These are phyloP conservation scores for Neria commutata DNA, from an alignment of 2,888 invertebrate species.

Conservation along the genomic window DNA sequence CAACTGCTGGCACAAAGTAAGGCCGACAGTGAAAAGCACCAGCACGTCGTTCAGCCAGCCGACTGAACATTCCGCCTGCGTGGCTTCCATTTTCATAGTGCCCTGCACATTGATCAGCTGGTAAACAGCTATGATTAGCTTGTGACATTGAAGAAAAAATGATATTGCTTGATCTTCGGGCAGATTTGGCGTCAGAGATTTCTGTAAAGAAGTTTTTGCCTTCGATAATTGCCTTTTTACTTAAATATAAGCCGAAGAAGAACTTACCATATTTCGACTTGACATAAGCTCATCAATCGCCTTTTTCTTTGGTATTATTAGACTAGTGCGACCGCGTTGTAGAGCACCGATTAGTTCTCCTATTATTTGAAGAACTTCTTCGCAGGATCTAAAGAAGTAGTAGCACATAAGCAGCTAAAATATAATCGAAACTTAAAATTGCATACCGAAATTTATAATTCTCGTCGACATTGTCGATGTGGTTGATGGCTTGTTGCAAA, in stretches of 20 bases:
- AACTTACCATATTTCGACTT: constrained; percentile 85
- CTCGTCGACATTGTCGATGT: constrained; percentile 83
- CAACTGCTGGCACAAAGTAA: constrained; percentile 91
- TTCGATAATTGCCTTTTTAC: constrained; percentile 21
- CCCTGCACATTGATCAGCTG: constrained; percentile 83
- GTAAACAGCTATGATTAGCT: constrained; percentile 90
- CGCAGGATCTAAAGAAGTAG: constrained; percentile 71
- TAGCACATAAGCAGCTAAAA: background rate
- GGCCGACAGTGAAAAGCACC: constrained; percentile 83
- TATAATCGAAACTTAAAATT: constrained; percentile 14
- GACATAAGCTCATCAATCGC: constrained; percentile 93
- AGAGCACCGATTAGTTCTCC: constrained; percentile 84
- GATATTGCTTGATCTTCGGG: constrained; percentile 93
- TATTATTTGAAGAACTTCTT: constrained; percentile 84
- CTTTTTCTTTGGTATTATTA: constrained; percentile 90
- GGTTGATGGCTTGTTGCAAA: constrained; percentile 84
- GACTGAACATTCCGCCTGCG: constrained; percentile 88
- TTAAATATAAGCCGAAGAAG: constrained; percentile 33
- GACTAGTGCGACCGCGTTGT: constrained; percentile 82
- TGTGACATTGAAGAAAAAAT: constrained; percentile 95
- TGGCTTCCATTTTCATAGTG: constrained; percentile 83
- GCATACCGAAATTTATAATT: constrained; percentile 77
- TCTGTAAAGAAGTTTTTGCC: constrained; percentile 70
- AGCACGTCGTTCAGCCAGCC: constrained; percentile 93
- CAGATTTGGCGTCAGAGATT: constrained; percentile 86